These are phyloP conservation scores for Nanorana parkeri DNA, from an alignment of 2,113 vertebrate species.

Conservation along the genomic window DNA sequence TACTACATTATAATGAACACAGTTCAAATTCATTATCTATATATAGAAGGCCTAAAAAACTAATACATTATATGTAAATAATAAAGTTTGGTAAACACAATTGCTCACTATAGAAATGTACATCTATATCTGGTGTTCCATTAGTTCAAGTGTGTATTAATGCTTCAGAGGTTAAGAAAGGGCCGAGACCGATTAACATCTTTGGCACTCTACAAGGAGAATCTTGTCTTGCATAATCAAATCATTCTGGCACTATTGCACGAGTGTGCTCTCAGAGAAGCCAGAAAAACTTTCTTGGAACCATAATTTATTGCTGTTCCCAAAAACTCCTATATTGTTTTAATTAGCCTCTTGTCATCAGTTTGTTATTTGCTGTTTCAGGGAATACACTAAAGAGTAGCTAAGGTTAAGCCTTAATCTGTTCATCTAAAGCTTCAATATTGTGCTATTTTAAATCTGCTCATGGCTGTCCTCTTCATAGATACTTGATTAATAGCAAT, in stretches of 20 bases:
- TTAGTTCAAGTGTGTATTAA: neutral
- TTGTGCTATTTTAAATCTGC: neutral
- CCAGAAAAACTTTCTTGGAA: slow-evolving; percentile 50
- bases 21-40: no score
- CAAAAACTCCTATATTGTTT: slow-evolving; percentile 48
- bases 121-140: neutral
- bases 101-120: neutral
- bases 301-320: slow-evolving; percentile 16
- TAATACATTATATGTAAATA: no score
- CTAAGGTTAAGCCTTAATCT: slow-evolving; percentile 1
- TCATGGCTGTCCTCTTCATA: neutral
- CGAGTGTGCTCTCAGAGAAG: slow-evolving; percentile 20
- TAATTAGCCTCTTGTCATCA: slow-evolving; percentile 51
- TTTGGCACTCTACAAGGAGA: slow-evolving; percentile 35
- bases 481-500: slow-evolving; percentile 17
- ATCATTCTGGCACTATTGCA: slow-evolving; percentile 42
- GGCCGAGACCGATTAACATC: slow-evolving; percentile 46
- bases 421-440: neutral
- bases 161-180: slow-evolving; percentile 10
- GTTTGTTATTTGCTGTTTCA: slow-evolving; percentile 29
- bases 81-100: no score
- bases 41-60: no score
- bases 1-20: no score
- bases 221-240: slow-evolving; percentile 51
- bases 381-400: slow-evolving; percentile 25